Evolutionary conservation across 1,140 invertebrate genomes (phyloP).

Genomic region (Diachasma alloeum): DNA sequence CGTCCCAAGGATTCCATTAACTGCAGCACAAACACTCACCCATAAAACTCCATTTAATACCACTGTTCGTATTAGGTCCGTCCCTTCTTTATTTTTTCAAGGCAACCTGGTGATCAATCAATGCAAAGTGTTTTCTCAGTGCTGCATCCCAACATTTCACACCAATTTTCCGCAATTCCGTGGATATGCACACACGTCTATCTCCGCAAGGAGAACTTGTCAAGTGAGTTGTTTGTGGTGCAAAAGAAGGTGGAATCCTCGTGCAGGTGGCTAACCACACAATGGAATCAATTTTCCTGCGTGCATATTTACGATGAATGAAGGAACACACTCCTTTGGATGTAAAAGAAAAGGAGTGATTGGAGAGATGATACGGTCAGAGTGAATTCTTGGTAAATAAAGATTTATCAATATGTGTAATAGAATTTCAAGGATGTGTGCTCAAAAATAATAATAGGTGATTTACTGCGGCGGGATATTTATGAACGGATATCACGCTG

Average conservation of each 20-base stretch:
- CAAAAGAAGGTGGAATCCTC: constrained; percentile 3
- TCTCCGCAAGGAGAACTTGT: neutral
- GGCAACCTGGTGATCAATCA: neutral
- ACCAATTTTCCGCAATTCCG: neutral
- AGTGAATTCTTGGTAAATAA: neutral
- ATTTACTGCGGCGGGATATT: neutral
- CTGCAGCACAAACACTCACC: neutral
- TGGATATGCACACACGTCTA: neutral
- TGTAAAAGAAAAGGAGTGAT: neutral
- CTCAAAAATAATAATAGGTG: neutral
- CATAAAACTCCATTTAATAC: neutral
- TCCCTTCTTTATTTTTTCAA: neutral
- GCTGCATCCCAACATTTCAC: neutral
- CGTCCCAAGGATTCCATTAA: constrained; percentile 5
- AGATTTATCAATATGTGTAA: neutral
- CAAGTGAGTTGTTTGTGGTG: neutral
- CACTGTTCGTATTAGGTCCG: neutral
- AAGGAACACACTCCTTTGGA: neutral
- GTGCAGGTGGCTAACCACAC: neutral
- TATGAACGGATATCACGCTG: neutral
- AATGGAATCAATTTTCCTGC: constrained; percentile 9
- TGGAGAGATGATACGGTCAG: neutral
- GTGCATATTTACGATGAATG: neutral
- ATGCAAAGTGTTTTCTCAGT: neutral
- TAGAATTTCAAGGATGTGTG: neutral